Evolutionary conservation across 2,113 vertebrate genomes (phyloP).

Genomic region (Tringa solitaria): DNA sequence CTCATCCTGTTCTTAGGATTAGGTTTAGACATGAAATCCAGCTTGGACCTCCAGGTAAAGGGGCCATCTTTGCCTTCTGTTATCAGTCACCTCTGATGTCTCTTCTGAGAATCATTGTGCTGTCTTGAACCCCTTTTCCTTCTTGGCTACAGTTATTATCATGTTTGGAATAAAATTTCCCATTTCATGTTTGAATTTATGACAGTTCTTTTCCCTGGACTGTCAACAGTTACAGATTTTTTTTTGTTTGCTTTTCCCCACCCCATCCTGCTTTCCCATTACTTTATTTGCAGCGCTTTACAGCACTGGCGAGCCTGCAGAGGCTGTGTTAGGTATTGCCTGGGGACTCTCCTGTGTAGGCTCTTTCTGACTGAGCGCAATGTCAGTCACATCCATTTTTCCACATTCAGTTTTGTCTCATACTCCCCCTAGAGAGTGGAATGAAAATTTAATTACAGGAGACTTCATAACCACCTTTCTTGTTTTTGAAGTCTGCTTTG

Average conservation of each 20-base stretch:
- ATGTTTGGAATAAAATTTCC: not conserved
- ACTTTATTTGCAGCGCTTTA: not conserved
- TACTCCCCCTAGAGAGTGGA: not conserved
- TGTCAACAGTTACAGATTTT: not conserved
- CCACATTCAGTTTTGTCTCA: not conserved
- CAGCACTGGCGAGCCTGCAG: not conserved
- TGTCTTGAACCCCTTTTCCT: not conserved
- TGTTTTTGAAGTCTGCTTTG: not conserved
- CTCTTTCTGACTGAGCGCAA: not conserved
- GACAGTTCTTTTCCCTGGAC: not conserved
- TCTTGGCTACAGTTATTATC: not conserved
- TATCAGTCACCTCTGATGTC: not conserved
- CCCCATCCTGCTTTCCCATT: not conserved
- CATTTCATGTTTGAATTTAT: not conserved
- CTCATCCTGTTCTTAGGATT: not conserved
- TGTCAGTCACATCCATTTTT: not conserved
- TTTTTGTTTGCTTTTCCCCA: not conserved
- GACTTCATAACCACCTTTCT: not conserved
- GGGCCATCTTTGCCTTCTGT: not conserved
- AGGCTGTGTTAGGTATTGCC: not conserved
- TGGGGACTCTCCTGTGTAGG: not conserved
- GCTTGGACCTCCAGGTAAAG: not conserved
- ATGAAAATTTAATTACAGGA: conserved; percentile 17
- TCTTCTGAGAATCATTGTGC: not conserved
- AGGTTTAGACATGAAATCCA: not conserved